Evolutionary conservation across 2,797 vertebrate species (phyloP), one percentile per base, ranked within the genome.

Genomic region (Lateolabrax maculatus): DNA sequence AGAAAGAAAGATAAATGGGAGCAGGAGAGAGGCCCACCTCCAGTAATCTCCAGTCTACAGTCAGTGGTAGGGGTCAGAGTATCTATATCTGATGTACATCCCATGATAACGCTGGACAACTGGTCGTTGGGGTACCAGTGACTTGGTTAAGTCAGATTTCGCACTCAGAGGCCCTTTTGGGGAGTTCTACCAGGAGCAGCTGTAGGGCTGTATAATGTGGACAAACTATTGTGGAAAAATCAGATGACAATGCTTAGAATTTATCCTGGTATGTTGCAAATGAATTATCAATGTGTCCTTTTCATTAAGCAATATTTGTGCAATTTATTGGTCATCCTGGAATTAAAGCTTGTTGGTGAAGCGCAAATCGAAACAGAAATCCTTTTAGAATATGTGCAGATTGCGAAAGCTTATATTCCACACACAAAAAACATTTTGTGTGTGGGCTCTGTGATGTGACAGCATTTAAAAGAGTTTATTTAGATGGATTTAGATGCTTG

Each of bases 1-100:
- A 91, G 86, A 89, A 90, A 92, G 94, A 90, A 88, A 91, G 93
- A 90, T 89, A 90, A 89, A 92, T 89, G 91, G 82, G 78, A 87
- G 90, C 79, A 92, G 87, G 89, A 93, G 90, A 91, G 91, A 92
- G 90, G 89, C 77, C 87, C 90, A 83, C 83, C 86, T 86, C 73
- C 55, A 78, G 63, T 89, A 81, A 92, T 91, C 87, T 92, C 65
- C 64, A 56, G 77, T 84, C 85, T 72, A 61, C 76, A 87, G 75
- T 73, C 73, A 83, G 84, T 72, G 80, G 60, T 84, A 37, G 72
- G 75, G 89, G 80, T 90, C 86, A 83, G 82, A 65, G 80, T 84
- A 78, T 83, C 84, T 84, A 61, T 87, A 76, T 84, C 82, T 85
- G 72, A 89, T 88, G 87, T 71, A 87, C 79, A 84, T 91, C 83